Conservation (phyloP, 2,797 vertebrate species). For the Amazona finschi region DNA sequence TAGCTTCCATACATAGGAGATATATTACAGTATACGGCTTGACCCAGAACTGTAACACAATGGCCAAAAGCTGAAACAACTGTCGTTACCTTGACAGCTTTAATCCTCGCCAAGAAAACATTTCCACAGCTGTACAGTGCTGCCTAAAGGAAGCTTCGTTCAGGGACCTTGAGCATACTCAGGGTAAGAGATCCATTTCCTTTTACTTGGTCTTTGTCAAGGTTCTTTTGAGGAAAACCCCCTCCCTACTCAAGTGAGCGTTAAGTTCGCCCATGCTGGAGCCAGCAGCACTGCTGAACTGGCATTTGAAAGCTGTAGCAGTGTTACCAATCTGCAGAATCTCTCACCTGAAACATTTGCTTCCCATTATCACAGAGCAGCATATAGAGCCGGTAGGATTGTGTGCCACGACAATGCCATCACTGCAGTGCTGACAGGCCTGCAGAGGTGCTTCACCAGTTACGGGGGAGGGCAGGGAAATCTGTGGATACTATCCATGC, state of each 20-base stretch:
- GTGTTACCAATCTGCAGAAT: background rate
- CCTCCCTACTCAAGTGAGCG: background rate
- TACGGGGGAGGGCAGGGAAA: background rate
- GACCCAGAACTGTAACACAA: background rate
- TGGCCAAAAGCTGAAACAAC: background rate
- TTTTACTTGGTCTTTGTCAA: background rate
- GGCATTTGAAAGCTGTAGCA: background rate
- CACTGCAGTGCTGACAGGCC: background rate
- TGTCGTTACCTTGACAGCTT: background rate
- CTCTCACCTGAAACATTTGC: background rate
- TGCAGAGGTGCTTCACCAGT: background rate
- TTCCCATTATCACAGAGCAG: background rate
- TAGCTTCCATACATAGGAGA: background rate
- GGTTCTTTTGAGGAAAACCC: background rate
- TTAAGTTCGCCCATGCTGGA: background rate
- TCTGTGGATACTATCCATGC: background rate
- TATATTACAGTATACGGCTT: background rate
- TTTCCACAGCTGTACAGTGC: background rate
- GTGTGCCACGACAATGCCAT: background rate
- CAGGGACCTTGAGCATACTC: background rate
- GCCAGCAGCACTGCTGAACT: background rate
- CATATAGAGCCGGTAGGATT: background rate
- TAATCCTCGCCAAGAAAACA: background rate
- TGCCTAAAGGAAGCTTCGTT: background rate
- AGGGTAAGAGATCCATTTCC: background rate